Conservation (phyloP, 2,113 vertebrate genomes). For the Galeopterus variegatus region DNA sequence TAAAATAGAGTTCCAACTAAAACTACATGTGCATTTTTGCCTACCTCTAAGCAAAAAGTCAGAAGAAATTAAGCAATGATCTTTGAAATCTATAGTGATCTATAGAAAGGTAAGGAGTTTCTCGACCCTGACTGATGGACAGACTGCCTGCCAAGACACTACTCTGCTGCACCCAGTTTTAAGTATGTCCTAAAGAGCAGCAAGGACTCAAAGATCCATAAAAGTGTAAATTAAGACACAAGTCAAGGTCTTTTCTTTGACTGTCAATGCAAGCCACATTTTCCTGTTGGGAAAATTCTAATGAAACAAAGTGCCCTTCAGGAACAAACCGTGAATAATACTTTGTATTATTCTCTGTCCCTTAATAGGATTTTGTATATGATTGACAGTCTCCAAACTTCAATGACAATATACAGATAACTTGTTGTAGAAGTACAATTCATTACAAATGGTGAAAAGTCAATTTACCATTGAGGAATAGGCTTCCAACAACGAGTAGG, state of each 20-base stretch:
- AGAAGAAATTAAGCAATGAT: slow-evolving; percentile 41
- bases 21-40: not conserved
- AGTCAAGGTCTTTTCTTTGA: not conserved
- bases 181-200: not conserved
- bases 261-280: not conserved
- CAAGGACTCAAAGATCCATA: not conserved
- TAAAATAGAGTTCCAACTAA: slow-evolving; percentile 18
- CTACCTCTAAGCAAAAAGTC: not conserved
- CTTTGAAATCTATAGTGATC: slow-evolving; percentile 29
- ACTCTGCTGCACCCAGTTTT: not conserved
- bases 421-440: not conserved
- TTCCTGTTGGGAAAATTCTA: not conserved
- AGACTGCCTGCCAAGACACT: not conserved
- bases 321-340: slow-evolving; percentile 29
- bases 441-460: not conserved
- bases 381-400: not conserved
- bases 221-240: slow-evolving; percentile 38
- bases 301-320: slow-evolving; percentile 32
- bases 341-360: not conserved
- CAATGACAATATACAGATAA: not conserved
- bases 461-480: not conserved
- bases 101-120: slow-evolving; percentile 11
- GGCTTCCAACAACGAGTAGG: not conserved
- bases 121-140: not conserved
- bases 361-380: slow-evolving; percentile 48